phyloP scores from a whole-genome alignment of 1,140 invertebrate species.

The Anthonomus grandis region DNA sequence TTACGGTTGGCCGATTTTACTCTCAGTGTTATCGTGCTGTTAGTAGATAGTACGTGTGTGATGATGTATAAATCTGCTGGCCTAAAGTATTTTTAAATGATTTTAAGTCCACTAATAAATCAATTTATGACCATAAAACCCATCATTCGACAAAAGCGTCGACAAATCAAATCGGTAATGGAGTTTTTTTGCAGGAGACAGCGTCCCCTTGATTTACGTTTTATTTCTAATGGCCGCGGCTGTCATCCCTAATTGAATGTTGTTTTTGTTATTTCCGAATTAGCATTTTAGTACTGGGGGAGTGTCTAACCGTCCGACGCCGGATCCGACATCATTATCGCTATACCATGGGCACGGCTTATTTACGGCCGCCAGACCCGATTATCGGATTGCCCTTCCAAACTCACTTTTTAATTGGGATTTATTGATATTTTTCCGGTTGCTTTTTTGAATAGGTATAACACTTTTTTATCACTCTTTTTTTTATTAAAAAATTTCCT shows the following conservation, averaged over 20 bases:
- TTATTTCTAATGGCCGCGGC: slow-evolving; percentile 31
- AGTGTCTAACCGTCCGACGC: neutral
- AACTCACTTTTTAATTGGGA: neutral
- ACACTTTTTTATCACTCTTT: no score
- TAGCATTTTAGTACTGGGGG: slow-evolving; percentile 25
- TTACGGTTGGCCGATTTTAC: no score
- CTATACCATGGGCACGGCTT: neutral
- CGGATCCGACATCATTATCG: slow-evolving; percentile 1
- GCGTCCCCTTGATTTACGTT: slow-evolving; percentile 28
- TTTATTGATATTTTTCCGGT: no score
- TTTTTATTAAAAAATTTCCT: no score
- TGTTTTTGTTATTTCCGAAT: slow-evolving; percentile 35
- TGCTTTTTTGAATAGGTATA: no score
- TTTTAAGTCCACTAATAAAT: no score
- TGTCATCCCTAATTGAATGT: slow-evolving; percentile 34
- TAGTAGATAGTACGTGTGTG: no score
- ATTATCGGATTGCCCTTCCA: no score
- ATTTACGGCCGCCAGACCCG: slow-evolving; percentile 1
- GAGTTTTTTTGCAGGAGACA: slow-evolving; percentile 25
- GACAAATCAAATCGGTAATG: slow-evolving; percentile 28
- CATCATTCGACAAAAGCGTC: slow-evolving; percentile 8
- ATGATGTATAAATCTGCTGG: no score
- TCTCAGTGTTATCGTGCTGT: no score
- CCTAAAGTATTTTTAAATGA: no score
- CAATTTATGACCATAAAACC: neutral